These are phyloP conservation scores for Lithodes maja DNA, from an alignment of 2,888 invertebrate genomes.

Conservation along the genomic window DNA sequence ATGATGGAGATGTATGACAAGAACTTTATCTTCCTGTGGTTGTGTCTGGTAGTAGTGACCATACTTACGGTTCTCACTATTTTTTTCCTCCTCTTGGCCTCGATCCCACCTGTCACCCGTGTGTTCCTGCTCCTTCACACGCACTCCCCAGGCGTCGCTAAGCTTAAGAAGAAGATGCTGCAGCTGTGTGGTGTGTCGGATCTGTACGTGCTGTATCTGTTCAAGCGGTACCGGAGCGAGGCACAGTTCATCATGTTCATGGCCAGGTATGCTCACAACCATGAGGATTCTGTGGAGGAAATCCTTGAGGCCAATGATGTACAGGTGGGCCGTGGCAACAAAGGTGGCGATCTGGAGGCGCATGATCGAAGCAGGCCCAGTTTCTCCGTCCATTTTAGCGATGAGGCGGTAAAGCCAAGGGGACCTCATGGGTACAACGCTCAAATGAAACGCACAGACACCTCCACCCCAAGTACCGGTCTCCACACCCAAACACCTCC, in stretches of 20 bases:
- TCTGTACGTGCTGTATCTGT: slow-evolving; percentile 37
- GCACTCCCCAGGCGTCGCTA: slow-evolving; percentile 12
- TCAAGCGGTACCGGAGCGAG: slow-evolving; percentile 50
- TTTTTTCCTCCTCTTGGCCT: slow-evolving; percentile 3
- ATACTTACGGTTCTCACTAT: slow-evolving; percentile 6
- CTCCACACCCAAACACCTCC: too few relatives aligned
- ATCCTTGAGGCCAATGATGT: background rate
- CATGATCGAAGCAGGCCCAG: too few relatives aligned
- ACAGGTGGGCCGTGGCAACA: too few relatives aligned
- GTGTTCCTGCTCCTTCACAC: slow-evolving; percentile 28
- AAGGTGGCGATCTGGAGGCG: too few relatives aligned
- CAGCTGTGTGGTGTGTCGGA: slow-evolving; percentile 23
- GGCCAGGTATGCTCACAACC: background rate
- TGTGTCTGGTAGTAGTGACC: slow-evolving; percentile 41
- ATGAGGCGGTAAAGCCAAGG: too few relatives aligned
- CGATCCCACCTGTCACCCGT: slow-evolving; percentile 38
- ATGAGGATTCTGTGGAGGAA: background rate
- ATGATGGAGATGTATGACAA: slow-evolving; percentile 60
- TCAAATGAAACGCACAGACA: too few relatives aligned
- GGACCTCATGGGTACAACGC: too few relatives aligned
- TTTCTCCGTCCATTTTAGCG: too few relatives aligned
- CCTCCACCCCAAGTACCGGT: too few relatives aligned
- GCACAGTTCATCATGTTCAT: slow-evolving; percentile 39
- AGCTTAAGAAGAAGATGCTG: slow-evolving; percentile 28
- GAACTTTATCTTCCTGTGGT: slow-evolving; percentile 42